These are phyloP conservation scores for Silurus glanis DNA, from an alignment of 2,113 vertebrate species.

Conservation along the genomic window DNA sequence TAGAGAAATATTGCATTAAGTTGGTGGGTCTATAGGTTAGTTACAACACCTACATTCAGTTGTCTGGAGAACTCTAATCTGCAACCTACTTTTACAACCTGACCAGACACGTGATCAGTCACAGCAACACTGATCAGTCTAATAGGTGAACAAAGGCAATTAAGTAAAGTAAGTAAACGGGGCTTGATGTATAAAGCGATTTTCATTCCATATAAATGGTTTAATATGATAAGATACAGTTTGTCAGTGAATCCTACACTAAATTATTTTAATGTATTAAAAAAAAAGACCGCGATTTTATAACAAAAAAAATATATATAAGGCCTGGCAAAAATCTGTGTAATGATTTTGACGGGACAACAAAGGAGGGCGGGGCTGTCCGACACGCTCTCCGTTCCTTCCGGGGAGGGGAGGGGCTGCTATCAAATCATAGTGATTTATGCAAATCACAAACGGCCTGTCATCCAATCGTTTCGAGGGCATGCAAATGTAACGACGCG, in stretches of 20 bases:
- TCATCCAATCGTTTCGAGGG: background rate
- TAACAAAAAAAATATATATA: background rate
- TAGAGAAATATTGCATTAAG: slow-evolving; percentile 1
- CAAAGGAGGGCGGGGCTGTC: slow-evolving; percentile 71
- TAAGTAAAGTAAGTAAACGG: background rate
- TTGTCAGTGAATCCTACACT: background rate
- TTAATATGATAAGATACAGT: too few species aligned
- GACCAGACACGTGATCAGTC: background rate
- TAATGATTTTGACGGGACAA: slow-evolving; percentile 71
- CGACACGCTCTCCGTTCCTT: slow-evolving; percentile 28
- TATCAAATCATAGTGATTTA: slow-evolving; percentile 1
- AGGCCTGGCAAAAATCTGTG: slow-evolving; percentile 13
- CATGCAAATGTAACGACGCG: background rate
- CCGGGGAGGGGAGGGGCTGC: background rate
- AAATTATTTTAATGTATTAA: background rate
- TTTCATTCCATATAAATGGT: too few species aligned
- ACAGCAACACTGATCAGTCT: slow-evolving; percentile 1
- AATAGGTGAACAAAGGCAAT: slow-evolving; percentile 5
- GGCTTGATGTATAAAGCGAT: background rate
- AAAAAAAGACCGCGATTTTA: background rate
- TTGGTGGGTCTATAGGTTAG: background rate
- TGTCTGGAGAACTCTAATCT: background rate
- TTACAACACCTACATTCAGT: background rate
- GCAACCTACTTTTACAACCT: background rate
- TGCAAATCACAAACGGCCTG: background rate